Conservation (phyloP, 2,888 invertebrate genomes). For the Perizoma flavofasciatum region DNA sequence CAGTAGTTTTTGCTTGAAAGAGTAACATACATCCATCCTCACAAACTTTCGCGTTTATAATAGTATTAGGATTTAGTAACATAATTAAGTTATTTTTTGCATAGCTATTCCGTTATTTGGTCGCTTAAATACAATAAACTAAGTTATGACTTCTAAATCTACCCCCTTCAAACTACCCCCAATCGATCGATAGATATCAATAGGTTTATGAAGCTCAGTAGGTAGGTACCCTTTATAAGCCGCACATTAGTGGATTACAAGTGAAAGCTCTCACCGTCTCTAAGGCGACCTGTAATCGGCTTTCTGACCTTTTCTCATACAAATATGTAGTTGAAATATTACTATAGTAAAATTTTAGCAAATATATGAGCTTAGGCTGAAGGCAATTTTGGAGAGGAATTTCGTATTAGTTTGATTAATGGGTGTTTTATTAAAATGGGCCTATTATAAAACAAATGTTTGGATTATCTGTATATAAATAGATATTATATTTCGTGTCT, state of each 20-base stretch:
- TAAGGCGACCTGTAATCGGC: conserved; percentile 74
- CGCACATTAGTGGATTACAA: conserved; percentile 74
- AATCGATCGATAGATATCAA: conserved; percentile 39
- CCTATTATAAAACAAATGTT: too few relatives aligned
- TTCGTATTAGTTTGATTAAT: conserved; percentile 16
- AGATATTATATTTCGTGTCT: too few relatives aligned
- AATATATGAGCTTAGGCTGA: conserved; percentile 29
- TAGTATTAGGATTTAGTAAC: too few relatives aligned
- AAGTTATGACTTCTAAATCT: too few relatives aligned
- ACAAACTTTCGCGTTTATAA: too few relatives aligned
- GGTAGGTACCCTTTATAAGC: conserved; percentile 56
- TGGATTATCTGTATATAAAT: too few relatives aligned
- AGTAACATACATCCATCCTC: too few relatives aligned
- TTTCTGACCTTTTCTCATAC: conserved; percentile 66
- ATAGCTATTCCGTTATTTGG: too few relatives aligned
- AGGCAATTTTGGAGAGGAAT: conserved; percentile 19
- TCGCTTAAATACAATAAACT: too few relatives aligned
- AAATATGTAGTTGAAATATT: conserved; percentile 32
- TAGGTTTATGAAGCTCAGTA: conserved; percentile 40
- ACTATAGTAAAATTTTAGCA: conserved; percentile 19
- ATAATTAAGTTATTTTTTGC: too few relatives aligned
- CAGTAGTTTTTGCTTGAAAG: too few relatives aligned
- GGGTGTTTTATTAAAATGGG: background rate
- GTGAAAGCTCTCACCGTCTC: conserved; percentile 69
- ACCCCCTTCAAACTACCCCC: conserved; percentile 1